Conservation (phyloP, 2,113 vertebrate genomes). For the Aspidoscelis tigris region DNA sequence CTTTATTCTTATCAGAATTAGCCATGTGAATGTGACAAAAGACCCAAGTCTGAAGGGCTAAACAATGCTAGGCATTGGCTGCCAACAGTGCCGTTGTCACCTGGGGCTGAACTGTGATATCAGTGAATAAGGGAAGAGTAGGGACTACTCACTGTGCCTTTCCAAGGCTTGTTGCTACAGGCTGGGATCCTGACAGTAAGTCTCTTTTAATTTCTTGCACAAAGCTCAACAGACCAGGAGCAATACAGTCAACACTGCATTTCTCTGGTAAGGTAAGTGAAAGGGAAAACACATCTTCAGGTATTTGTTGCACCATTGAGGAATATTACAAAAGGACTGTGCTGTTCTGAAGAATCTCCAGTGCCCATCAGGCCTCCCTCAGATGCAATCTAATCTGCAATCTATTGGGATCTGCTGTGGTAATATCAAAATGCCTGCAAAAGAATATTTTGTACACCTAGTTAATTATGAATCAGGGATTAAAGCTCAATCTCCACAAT, state of each 20-base stretch:
- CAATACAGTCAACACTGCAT: neutral
- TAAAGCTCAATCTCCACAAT: neutral
- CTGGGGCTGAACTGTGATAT: neutral
- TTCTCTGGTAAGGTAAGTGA: neutral
- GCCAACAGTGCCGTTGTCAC: neutral
- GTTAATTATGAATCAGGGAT: neutral
- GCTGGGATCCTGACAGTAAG: neutral
- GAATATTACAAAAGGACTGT: neutral
- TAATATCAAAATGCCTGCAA: neutral
- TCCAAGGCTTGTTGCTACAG: neutral
- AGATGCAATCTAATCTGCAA: neutral
- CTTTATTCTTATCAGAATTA: slow-evolving; percentile 15
- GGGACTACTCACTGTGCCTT: neutral
- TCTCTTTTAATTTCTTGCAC: neutral
- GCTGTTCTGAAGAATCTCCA: neutral
- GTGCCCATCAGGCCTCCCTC: neutral
- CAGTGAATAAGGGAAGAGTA: neutral
- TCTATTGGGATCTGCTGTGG: neutral
- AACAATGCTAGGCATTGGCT: slow-evolving; percentile 1
- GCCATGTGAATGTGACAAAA: slow-evolving; percentile 3
- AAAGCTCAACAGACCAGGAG: slow-evolving; percentile 2
- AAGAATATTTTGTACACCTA: neutral
- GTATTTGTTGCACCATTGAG: neutral
- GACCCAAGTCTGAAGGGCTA: slow-evolving; percentile 3
- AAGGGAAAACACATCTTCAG: neutral